Conservation (phyloP, 2,888 invertebrate species). For the Bembecia ichneumoniformis region DNA sequence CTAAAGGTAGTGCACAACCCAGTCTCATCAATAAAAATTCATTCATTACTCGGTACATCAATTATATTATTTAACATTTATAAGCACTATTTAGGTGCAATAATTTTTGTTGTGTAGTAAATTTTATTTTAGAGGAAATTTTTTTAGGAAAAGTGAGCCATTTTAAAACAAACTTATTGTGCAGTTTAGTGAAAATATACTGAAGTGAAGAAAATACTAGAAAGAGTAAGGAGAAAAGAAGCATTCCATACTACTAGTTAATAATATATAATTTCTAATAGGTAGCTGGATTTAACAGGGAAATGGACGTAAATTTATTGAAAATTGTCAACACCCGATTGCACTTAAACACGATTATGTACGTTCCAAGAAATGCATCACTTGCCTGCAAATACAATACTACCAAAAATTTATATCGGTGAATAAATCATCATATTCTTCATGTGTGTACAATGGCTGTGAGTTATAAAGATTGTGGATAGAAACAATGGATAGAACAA, state of each 20-base stretch:
- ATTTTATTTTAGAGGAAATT: constrained; percentile 30
- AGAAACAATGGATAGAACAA: too few relatives aligned
- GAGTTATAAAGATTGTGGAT: constrained; percentile 15
- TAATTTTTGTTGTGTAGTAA: constrained; percentile 36
- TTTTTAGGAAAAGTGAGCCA: constrained; percentile 71
- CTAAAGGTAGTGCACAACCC: constrained; percentile 41
- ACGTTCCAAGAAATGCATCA: constrained; percentile 23
- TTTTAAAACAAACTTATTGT: constrained; percentile 69
- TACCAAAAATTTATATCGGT: constrained; percentile 26
- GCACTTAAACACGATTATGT: constrained; percentile 20
- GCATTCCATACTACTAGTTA: constrained; percentile 65
- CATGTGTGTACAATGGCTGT: constrained; percentile 38
- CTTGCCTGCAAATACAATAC: constrained; percentile 32
- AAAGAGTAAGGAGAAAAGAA: constrained; percentile 67
- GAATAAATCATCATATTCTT: constrained; percentile 23
- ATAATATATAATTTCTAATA: constrained; percentile 57
- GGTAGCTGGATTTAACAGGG: constrained; percentile 73
- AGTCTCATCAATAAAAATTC: constrained; percentile 24
- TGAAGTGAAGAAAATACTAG: constrained; percentile 64
- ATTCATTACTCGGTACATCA: constrained; percentile 28
- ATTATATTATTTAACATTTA: constrained; percentile 31
- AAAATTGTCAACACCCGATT: constrained; percentile 31
- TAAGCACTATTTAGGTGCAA: constrained; percentile 54
- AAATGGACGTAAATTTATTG: constrained; percentile 61
- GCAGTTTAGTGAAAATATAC: constrained; percentile 63